phyloP scores from a whole-genome alignment of 2,113 vertebrate genomes.

The Lamprologus callipterus region DNA sequence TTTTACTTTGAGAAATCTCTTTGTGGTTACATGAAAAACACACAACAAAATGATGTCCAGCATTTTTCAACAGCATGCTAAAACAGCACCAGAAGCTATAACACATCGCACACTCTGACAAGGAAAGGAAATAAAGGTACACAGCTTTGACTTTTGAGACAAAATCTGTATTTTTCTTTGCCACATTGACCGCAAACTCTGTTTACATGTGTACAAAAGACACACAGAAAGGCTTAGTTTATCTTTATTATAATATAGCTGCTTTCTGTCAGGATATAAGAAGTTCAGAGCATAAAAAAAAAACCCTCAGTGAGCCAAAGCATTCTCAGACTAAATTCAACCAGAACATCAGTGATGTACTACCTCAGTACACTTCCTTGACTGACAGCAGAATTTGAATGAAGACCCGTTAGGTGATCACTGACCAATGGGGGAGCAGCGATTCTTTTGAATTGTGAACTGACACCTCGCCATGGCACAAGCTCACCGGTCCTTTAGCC shows the following conservation, averaged over 20 bases:
- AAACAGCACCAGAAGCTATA: not conserved
- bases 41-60: not conserved
- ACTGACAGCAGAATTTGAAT: not conserved
- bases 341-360: not conserved
- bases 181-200: not conserved
- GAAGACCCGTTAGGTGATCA: not conserved
- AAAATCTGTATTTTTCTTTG: not conserved
- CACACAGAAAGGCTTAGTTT: not conserved
- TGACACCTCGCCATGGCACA: not conserved
- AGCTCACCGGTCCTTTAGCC: accelerated
- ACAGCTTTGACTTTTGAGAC: not conserved
- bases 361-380: not conserved
- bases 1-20: not conserved
- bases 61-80: not conserved
- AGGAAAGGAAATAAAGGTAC: not conserved
- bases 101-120: not conserved
- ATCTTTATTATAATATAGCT: not conserved
- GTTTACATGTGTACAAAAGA: not conserved
- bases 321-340: not conserved
- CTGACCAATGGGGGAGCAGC: not conserved
- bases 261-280: not conserved
- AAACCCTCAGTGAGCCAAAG: not conserved
- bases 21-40: not conserved
- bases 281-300: not conserved
- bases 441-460: not conserved